phyloP scores from a whole-genome alignment of 2,888 invertebrate species.

The Venustoraphidia nigricollis region DNA sequence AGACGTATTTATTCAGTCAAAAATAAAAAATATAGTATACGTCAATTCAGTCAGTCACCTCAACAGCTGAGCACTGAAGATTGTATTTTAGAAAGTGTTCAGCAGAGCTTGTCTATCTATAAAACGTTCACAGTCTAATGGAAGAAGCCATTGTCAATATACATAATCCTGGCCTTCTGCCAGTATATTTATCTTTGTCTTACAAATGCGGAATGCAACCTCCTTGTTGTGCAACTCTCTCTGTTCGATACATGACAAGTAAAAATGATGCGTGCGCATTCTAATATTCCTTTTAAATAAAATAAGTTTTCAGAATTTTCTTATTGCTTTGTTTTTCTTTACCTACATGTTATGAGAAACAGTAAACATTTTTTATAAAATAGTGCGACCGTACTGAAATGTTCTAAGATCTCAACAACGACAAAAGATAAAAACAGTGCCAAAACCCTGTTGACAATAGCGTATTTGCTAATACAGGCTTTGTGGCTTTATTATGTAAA shows the following conservation, averaged over 20 bases:
- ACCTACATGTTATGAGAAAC: no score
- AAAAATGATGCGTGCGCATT: constrained; percentile 3
- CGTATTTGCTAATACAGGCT: no score
- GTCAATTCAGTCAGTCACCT: constrained; percentile 7
- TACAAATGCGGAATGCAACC: neutral
- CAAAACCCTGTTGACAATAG: no score
- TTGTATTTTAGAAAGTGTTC: neutral
- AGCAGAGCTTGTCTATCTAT: no score
- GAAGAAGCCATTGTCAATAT: neutral
- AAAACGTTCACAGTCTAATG: neutral
- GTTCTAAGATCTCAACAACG: no score
- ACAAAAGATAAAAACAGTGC: no score
- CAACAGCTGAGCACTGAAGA: constrained; percentile 6
- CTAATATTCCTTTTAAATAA: no score
- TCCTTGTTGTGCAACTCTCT: neutral
- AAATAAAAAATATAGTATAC: constrained; percentile 3
- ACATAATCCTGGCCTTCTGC: constrained; percentile 2
- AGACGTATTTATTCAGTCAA: constrained; percentile 3
- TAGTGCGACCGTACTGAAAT: no score
- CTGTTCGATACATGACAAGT: constrained; percentile 2
- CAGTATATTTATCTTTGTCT: neutral
- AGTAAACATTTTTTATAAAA: no score
- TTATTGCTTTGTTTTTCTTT: no score
- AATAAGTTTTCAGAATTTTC: no score
- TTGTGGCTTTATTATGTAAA: no score